Evolutionary conservation across 1,140 invertebrate species (phyloP).

Genomic region (Acyrthosiphon pisum): DNA sequence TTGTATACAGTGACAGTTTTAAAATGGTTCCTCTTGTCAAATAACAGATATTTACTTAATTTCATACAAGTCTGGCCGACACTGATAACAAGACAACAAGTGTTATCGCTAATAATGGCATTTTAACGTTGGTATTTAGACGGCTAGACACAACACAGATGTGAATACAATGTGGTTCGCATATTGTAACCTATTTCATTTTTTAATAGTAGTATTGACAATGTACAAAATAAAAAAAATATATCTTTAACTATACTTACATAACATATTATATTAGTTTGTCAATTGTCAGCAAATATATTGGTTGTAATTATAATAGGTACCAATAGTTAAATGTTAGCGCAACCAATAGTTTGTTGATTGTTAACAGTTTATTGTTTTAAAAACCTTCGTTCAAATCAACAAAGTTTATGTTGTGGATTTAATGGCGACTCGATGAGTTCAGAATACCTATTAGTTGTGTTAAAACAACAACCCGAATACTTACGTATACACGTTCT

Average conservation of each 20-base stretch:
- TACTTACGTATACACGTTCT: not conserved
- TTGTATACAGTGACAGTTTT: not conserved
- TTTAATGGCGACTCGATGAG: not conserved
- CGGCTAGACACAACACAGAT: not conserved
- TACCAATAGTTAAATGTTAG: not conserved
- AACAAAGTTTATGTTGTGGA: not conserved
- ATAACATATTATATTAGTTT: not conserved
- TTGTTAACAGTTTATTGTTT: not conserved
- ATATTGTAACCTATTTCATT: no score
- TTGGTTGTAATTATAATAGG: not conserved
- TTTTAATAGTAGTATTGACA: not conserved
- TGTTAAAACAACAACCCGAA: slow-evolving; percentile 3
- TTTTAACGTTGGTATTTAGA: not conserved
- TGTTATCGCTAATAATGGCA: not conserved
- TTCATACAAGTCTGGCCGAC: not conserved
- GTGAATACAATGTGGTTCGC: not conserved
- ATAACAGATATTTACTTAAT: not conserved
- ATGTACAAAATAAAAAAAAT: not conserved
- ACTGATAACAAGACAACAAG: not conserved
- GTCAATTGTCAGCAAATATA: no score
- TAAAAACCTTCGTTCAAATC: not conserved
- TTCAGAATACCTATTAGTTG: not conserved
- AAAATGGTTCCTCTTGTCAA: not conserved
- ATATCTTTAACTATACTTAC: not conserved
- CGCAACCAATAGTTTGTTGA: not conserved